Base-by-base conservation (phyloP, 2,797 vertebrate species). In the Apodemus agrarius region DNA sequence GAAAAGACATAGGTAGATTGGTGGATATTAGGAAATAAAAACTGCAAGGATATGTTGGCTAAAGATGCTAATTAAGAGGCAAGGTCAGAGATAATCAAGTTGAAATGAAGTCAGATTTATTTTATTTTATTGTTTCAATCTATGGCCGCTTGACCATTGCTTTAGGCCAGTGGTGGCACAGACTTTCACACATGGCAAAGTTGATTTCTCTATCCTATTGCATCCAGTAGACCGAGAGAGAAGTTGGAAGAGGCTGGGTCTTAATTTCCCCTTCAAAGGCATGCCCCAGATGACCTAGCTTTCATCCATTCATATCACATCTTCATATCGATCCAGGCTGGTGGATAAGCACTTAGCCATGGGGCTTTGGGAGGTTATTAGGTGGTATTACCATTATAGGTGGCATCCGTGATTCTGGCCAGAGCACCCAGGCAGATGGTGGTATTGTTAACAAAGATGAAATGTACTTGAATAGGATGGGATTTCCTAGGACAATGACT, bases 1-100 rank as follows among this genome's bases (percentile, higher is more conserved):
- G 16, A 11, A 87, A 49, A 94, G 34, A 93, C 69, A 88, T 83
- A 12, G 54, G 46, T 83, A 72, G 26, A 83, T 93, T 72, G 84
- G 84, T 17, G 76, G 31, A 17, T 80, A 80, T 72, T 37, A 86
- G 22, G 14, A n/a, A 91, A 21, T 90, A 16, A 94, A 91, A 72
- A 57, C 22, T 79, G 7, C 43, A 80, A 92, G 31, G 29, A 8
- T 63, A 12, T 93, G 37, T 69, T 74, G 65, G 80, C 22, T 72
- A 34, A 17, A n/a, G n/a, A 54, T 54, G 34, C 12, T 83, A 83
- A 76, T 9, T 79, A 72, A 91, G 96, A 83, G 49, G 26, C 10
- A 86, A 46, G 12, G 81, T 46, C 67, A 80, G 37, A 59, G 49
- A 49, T 31, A 84, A 93, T 72, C 26, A 67, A 54, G 57, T 19